A percentile compares a stretch with the other conserved stretches of the same genome.
Evolutionary conservation across 92 coral and sea anemone species (phyloP).

Genomic region (Phenganax subtilis): DNA sequence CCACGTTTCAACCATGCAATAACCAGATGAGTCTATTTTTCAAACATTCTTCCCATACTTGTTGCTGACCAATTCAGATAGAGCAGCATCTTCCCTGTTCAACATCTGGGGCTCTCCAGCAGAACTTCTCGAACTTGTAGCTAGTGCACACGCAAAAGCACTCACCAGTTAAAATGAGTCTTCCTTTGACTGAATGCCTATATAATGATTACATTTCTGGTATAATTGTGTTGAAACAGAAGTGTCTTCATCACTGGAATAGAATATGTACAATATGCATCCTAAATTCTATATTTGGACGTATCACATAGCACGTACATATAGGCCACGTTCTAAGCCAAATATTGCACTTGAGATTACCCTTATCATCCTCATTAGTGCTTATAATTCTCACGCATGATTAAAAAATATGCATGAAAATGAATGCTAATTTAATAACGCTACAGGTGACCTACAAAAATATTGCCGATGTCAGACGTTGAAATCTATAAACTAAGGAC

Average conservation of each 20-base stretch:
- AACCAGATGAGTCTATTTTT: not conserved
- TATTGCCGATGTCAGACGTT: no score
- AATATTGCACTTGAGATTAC: no score
- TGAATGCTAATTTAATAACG: no score
- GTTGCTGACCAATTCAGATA: slow-evolving; percentile 4
- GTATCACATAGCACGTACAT: no score
- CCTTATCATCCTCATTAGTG: no score
- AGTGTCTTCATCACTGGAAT: not conserved
- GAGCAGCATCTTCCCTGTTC: slow-evolving; percentile 15
- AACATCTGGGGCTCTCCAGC: not conserved
- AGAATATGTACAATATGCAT: not conserved
- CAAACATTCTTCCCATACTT: slow-evolving; percentile 13
- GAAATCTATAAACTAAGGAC: no score
- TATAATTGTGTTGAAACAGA: not conserved
- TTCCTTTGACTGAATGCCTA: slow-evolving; percentile 13
- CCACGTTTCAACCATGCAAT: not conserved
- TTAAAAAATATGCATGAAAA: no score
- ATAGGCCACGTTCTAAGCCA: no score
- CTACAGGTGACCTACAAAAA: no score
- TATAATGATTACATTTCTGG: not conserved
- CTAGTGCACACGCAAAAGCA: slow-evolving; percentile 14
- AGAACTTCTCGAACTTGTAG: slow-evolving; percentile 5
- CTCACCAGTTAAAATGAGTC: not conserved
- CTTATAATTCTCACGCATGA: no score
- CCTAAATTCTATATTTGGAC: no score